phyloP scores from a whole-genome alignment of 2,888 invertebrate species.

The Xestia ashworthii region DNA sequence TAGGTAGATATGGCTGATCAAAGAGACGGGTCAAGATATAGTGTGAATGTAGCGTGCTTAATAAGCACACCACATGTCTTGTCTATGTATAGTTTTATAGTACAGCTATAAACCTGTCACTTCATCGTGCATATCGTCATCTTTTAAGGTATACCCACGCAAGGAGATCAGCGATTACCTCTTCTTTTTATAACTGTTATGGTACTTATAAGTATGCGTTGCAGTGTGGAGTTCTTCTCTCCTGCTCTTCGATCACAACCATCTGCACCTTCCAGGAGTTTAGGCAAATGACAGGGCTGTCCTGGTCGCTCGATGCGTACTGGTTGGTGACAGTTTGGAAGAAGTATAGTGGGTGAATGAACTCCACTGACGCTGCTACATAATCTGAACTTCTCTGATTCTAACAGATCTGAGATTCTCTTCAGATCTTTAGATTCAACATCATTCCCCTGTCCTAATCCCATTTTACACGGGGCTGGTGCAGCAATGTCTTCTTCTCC shows the following conservation, averaged over 20 bases:
- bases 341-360: background rate
- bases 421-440: too few species aligned
- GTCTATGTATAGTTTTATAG: background rate
- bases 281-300: background rate
- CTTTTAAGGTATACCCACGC: background rate
- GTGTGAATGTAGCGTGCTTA: background rate
- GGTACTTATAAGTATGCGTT: background rate
- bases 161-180: background rate
- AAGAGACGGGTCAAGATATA: slow-evolving; percentile 10
- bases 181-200: background rate
- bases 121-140: background rate
- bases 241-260: background rate
- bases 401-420: background rate
- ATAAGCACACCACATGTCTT: background rate
- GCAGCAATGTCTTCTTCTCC: background rate
- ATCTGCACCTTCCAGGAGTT: background rate
- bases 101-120: slow-evolving; percentile 4
- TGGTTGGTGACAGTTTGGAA: background rate
- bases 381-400: too few species aligned
- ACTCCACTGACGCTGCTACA: background rate
- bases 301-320: background rate
- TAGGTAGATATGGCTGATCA: slow-evolving; percentile 12
- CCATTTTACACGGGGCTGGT: background rate
- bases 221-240: background rate
- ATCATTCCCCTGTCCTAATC: background rate